Evolutionary conservation across 2,888 invertebrate species (phyloP), one percentile per base, ranked within the genome.

Genomic region (Pegoplata infirma): DNA sequence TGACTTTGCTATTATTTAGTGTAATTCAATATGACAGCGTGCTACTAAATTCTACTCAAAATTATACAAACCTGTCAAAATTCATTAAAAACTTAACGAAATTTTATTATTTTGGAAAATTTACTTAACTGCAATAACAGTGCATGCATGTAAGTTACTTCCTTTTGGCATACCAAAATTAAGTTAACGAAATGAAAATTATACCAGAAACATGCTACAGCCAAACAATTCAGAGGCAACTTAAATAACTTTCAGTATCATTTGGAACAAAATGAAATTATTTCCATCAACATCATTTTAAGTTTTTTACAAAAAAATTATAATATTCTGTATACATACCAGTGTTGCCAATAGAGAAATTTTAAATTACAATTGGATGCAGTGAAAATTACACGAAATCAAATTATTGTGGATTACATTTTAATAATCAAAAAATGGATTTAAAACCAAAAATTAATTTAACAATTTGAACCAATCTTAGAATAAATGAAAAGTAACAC

Each of bases 41-140:
- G 55, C 75, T 76, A 63, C 68, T 69, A 69, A 69, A 69, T 63
- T 76, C 56, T 56, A 51, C 56, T 76, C 63, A 69, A 76, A 76
- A 69, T 76, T 68, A 69, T 56, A 63, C 68, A 69, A 78, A 78
- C 64, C 78, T 78, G 78, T 78, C 78, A 78, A 78, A 78, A 78
- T 74, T 64, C 74, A 78, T 78, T 78, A 32, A 68, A 53, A 69
- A 47, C 40, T 19, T 12, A 74, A 64, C 21, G 47, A 61, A 4
- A 46, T 8, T n/a, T n/a, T n/a, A n/a, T n/a, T n/a, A 53, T 23
- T 10, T 32, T 32, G 28, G 10, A 36, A 40, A 40, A 40, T 40
- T 40, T n/a, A 40, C 36, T 3, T 40, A 40, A 40, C 14, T 12
- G 21, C 14, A 25, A 44, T n/a, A n/a, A n/a, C n/a, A n/a, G n/a